phyloP scores from a whole-genome alignment of 2,113 vertebrate genomes.

The Tachysurus fulvidraco region DNA sequence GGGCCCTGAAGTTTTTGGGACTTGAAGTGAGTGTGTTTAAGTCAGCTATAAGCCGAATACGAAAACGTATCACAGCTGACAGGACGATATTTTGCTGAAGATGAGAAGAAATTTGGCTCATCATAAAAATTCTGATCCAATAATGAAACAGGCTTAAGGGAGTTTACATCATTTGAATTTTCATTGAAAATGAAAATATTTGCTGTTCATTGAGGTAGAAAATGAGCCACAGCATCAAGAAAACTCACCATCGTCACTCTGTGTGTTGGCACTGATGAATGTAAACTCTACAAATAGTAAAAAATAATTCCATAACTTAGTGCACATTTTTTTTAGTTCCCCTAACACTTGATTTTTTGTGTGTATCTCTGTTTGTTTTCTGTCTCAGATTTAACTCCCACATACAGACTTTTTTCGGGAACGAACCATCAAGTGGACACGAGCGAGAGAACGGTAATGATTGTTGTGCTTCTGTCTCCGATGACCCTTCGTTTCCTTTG shows the following conservation, averaged over 20 bases:
- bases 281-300: neutral
- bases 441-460: conserved; percentile 97
- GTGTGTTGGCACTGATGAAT: neutral
- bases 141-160: neutral
- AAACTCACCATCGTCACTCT: neutral
- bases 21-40: no score
- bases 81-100: neutral
- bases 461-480: conserved; percentile 78
- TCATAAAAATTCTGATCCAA: neutral
- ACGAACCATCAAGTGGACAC: conserved; percentile 82
- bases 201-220: neutral
- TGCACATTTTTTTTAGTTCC: neutral
- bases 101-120: neutral
- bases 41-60: no score
- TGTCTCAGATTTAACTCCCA: conserved; percentile 84
- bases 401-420: conserved; percentile 86
- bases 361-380: neutral
- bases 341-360: neutral
- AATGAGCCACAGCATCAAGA: neutral
- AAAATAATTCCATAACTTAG: neutral
- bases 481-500: conserved; percentile 86
- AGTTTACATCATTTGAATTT: neutral
- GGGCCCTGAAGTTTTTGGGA: no score
- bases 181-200: neutral
- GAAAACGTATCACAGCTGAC: no score